Evolutionary conservation across 2,113 vertebrate species (phyloP), one percentile per base, ranked within the genome.

Genomic region (Hydrochoerus hydrochaeris): DNA sequence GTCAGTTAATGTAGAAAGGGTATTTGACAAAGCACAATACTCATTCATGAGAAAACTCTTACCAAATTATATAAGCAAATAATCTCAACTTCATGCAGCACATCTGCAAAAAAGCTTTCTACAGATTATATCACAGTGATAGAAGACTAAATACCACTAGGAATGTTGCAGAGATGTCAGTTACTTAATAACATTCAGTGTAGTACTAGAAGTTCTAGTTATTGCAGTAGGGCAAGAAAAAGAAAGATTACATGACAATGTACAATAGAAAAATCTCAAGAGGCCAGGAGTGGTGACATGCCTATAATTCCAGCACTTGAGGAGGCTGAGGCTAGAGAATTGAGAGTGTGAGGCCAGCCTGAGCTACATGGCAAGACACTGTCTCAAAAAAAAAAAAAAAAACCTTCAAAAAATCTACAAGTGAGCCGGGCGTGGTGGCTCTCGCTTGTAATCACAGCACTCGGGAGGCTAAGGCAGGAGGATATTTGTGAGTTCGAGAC

Each of bases 51-150:
- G 44, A 71, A 95, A 96, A 35, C 12, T 69, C n/a, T 92, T 7
- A 84, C 20, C 30, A 93, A 90, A 38, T 94, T 84, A 88, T 60
- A 82, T 95, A 85, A 82, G 12, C 82, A 30, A 88, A 85, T 91
- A 41, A 75, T 63, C 8, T 95, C 46, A 82, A 14, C 5, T 84
- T 93, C 26, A 89, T 75, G 28, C 80, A 93, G 22, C 85, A 1
- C 14, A 49, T 69, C 54, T 81, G 41, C 60, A 49, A 32, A 80
- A 92, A 84, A 41, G 28, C 38, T 30, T n/a, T 84, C 13, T 78
- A 4, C 11, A 57, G 71, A 35, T 44, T 46, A 60, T 5, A 77
- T 88, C 35, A 49, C 52, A 52, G 14, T 92, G 60, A 17, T 89
- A 54, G 75, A 91, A 81, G 49, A 65, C 49, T 83, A 49, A 44